Evolutionary conservation across 2,797 vertebrate species (phyloP).

Genomic region (Euphonia xanthogaster): DNA sequence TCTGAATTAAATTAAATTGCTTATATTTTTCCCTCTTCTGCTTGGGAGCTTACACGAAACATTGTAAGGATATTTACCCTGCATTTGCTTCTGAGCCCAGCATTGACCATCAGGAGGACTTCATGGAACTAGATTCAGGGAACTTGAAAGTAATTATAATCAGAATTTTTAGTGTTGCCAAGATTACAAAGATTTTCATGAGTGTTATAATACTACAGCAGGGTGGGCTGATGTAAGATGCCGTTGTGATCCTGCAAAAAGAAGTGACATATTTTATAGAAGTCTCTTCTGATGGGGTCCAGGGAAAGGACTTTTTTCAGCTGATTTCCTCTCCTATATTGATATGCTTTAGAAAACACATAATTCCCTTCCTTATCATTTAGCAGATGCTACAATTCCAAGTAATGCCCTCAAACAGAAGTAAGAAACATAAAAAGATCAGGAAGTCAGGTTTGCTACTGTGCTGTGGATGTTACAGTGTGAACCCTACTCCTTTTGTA

Average conservation of each 20-base stretch:
- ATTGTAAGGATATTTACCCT: neutral
- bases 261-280: neutral
- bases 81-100: neutral
- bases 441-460: neutral
- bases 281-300: neutral
- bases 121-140: neutral
- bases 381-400: neutral
- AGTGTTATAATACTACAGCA: neutral
- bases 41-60: neutral
- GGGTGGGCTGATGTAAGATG: neutral
- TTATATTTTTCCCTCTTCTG: neutral
- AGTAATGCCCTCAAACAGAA: neutral
- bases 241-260: neutral
- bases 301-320: neutral
- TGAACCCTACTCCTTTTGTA: neutral
- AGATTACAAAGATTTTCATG: neutral
- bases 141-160: neutral
- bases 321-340: neutral
- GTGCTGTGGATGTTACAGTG: neutral
- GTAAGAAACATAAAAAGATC: neutral
- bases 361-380: neutral
- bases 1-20: neutral
- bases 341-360: neutral
- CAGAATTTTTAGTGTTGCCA: neutral
- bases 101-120: neutral